Evolutionary conservation across 2,113 vertebrate species (phyloP).

Genomic region (Stictonetta naevosa): DNA sequence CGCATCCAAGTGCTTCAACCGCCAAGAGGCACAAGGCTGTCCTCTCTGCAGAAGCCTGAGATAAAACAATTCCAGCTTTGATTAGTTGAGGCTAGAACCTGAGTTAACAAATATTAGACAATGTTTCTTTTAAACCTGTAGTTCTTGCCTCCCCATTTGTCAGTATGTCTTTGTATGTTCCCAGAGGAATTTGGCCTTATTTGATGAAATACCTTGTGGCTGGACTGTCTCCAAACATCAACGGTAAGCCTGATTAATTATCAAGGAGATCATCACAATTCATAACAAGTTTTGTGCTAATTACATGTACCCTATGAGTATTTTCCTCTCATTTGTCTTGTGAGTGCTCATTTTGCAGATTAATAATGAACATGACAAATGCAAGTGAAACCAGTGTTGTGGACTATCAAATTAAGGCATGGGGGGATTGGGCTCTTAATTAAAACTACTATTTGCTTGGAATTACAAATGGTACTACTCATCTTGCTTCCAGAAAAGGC

Average conservation of each 20-base stretch:
- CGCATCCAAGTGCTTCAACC: background rate
- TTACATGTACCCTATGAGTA: conserved; percentile 18
- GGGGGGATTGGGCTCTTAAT: conserved; percentile 45
- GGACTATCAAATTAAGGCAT: conserved; percentile 38
- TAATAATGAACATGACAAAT: conserved; percentile 49
- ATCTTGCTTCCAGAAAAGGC: conserved; percentile 7
- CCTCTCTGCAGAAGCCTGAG: background rate
- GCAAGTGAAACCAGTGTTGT: conserved; percentile 9
- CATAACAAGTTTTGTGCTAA: conserved; percentile 45
- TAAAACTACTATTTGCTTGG: conserved; percentile 38
- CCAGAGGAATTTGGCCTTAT: background rate
- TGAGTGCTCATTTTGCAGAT: conserved; percentile 38
- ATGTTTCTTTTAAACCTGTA: background rate
- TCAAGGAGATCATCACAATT: conserved; percentile 35
- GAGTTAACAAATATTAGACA: background rate
- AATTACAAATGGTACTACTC: conserved; percentile 11
- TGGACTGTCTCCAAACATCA: conserved; percentile 15
- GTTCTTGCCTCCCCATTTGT: background rate
- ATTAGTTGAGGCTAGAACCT: background rate
- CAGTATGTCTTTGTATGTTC: background rate
- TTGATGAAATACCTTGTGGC: background rate
- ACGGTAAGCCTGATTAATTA: conserved; percentile 37
- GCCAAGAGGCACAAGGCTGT: background rate
- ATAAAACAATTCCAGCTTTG: background rate
- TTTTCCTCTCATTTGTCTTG: conserved; percentile 48